Conservation (phyloP, 1,140 invertebrate genomes). For the Geopemphigus sp. region DNA sequence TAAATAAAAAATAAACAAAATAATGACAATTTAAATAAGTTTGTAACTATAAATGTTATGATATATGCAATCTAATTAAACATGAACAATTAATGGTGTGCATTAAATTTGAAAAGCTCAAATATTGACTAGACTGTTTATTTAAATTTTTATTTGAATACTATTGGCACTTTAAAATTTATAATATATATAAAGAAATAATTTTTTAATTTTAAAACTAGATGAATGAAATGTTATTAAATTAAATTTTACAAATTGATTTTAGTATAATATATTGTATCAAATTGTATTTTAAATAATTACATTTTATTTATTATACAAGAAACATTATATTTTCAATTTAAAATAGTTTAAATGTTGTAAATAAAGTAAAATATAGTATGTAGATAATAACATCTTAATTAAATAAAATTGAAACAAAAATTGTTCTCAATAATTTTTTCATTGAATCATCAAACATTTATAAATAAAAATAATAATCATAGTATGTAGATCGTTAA, state of each 20-base stretch:
- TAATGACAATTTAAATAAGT: neutral
- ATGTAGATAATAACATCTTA: neutral
- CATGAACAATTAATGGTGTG: neutral
- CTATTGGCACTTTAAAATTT: slow-evolving; percentile 25
- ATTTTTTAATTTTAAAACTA: neutral
- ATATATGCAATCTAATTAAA: neutral
- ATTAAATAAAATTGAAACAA: neutral
- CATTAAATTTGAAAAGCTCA: slow-evolving; percentile 19
- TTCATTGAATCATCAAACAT: neutral
- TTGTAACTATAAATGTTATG: neutral
- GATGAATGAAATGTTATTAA: neutral
- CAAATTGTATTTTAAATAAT: neutral
- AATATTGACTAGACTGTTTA: slow-evolving; percentile 18
- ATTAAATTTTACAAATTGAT: neutral
- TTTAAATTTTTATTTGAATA: slow-evolving; percentile 4
- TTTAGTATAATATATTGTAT: neutral
- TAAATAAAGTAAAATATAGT: neutral
- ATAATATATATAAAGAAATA: neutral
- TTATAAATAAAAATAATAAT: slow-evolving; percentile 11
- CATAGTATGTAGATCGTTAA: neutral
- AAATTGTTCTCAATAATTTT: neutral
- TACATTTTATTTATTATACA: neutral
- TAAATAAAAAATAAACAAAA: slow-evolving; percentile 1
- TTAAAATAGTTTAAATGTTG: neutral
- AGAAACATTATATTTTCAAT: neutral